phyloP scores from a whole-genome alignment of 92 coral and sea anemone genomes.

The Diadumene lineata region DNA sequence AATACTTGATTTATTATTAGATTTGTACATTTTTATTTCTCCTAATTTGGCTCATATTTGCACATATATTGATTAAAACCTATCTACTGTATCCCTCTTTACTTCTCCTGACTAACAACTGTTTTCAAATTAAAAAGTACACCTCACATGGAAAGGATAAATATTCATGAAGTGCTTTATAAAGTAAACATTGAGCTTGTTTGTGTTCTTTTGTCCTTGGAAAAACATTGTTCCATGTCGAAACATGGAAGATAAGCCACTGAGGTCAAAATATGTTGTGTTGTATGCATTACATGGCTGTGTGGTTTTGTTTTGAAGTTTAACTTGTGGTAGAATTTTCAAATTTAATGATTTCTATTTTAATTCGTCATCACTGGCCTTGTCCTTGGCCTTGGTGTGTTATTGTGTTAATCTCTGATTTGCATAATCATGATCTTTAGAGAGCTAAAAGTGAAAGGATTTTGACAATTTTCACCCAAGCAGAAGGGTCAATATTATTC shows the following conservation, averaged over 20 bases:
- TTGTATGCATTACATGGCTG: background rate
- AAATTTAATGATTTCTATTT: background rate
- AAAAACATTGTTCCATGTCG: background rate
- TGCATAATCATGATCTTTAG: slow-evolving; percentile 13
- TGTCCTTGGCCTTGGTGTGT: slow-evolving; percentile 33
- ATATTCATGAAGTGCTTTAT: background rate
- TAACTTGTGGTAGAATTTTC: background rate
- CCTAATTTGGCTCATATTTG: background rate
- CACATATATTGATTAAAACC: no score
- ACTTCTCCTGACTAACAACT: no score
- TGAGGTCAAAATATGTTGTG: background rate
- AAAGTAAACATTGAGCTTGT: background rate
- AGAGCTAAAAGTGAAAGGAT: background rate
- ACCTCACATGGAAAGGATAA: background rate
- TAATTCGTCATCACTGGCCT: background rate
- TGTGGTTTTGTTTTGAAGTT: background rate
- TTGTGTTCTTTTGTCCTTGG: background rate
- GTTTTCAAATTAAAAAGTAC: no score
- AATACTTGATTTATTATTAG: background rate
- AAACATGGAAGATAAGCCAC: background rate
- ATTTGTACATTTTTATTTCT: background rate
- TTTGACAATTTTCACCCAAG: background rate
- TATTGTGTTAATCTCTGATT: slow-evolving; percentile 18
- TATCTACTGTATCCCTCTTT: no score
- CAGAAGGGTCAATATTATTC: background rate